These are phyloP conservation scores for Argyrosomus regius DNA, from an alignment of 2,797 vertebrate genomes.

Conservation along the genomic window DNA sequence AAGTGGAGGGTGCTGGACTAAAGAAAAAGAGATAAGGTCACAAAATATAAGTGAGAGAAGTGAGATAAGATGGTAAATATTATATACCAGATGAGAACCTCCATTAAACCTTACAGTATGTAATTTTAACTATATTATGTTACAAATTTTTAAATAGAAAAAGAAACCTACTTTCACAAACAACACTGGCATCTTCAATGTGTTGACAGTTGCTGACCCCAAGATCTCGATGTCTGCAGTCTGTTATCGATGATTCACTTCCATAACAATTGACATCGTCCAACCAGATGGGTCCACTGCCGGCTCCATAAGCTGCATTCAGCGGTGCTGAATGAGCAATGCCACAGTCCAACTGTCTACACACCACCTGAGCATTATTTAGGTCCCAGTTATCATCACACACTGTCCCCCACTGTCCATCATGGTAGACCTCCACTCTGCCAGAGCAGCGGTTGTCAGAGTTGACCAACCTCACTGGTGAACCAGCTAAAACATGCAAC, in stretches of 20 bases:
- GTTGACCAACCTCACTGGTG: conserved; percentile 58
- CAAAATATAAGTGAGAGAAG: neutral
- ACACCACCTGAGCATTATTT: conserved; percentile 50
- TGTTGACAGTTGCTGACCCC: conserved; percentile 50
- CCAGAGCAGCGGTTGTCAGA: conserved; percentile 60
- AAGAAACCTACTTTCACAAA: conserved; percentile 41
- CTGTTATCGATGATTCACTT: conserved; percentile 24
- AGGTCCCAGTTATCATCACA: conserved; percentile 63
- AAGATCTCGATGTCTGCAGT: conserved; percentile 44
- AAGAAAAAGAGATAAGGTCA: neutral
- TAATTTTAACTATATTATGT: neutral
- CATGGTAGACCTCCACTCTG: conserved; percentile 67
- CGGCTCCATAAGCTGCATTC: no score
- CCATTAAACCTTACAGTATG: neutral
- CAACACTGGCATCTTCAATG: conserved; percentile 41
- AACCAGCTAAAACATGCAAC: conserved; percentile 23
- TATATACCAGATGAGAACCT: neutral
- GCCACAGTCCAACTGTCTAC: conserved; percentile 8
- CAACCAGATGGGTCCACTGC: conserved; percentile 45
- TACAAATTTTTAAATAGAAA: neutral
- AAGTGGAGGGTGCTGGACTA: neutral
- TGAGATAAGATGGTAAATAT: neutral
- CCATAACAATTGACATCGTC: conserved; percentile 48
- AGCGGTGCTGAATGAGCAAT: no score
- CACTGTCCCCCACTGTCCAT: conserved; percentile 36